phyloP scores from a whole-genome alignment of 2,113 vertebrate species.

The Vulpes vulpes region DNA sequence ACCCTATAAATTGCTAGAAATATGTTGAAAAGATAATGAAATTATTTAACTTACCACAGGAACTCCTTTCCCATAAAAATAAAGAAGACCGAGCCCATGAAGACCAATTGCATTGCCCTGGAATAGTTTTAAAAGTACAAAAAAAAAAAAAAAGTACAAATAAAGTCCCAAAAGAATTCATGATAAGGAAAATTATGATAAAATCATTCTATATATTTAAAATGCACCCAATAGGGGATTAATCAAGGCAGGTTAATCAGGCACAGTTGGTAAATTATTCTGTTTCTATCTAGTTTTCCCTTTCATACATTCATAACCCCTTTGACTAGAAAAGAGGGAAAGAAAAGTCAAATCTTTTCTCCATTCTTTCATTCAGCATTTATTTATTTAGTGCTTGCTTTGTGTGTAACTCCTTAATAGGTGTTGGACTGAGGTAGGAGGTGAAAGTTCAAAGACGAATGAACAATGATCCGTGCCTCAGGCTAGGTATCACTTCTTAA shows the following conservation, averaged over 20 bases:
- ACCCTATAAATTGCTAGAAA: constrained; percentile 27
- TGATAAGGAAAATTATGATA: constrained; percentile 8
- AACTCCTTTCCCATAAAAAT: constrained; percentile 86
- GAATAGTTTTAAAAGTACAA: constrained; percentile 64
- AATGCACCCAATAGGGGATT: not conserved
- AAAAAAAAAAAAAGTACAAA: constrained; percentile 43
- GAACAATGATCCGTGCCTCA: not conserved
- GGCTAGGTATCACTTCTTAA: not conserved
- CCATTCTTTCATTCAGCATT: not conserved
- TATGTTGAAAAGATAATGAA: constrained; percentile 34
- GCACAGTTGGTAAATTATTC: not conserved
- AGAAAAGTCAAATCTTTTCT: not conserved
- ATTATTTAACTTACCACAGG: constrained; percentile 82
- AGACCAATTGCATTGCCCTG: constrained; percentile 86
- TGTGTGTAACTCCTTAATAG: not conserved
- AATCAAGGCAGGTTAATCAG: constrained; percentile 24
- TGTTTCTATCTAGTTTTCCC: constrained; percentile 30
- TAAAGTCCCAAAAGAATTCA: constrained; percentile 55
- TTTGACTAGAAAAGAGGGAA: not conserved
- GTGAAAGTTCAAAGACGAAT: not conserved
- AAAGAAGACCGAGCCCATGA: constrained; percentile 84
- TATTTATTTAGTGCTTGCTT: constrained; percentile 24
- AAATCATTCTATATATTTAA: constrained; percentile 50
- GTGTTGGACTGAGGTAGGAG: not conserved
- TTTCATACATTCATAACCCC: not conserved